These are phyloP conservation scores for Micromys minutus DNA, from an alignment of 2,113 vertebrate genomes.

Conservation along the genomic window DNA sequence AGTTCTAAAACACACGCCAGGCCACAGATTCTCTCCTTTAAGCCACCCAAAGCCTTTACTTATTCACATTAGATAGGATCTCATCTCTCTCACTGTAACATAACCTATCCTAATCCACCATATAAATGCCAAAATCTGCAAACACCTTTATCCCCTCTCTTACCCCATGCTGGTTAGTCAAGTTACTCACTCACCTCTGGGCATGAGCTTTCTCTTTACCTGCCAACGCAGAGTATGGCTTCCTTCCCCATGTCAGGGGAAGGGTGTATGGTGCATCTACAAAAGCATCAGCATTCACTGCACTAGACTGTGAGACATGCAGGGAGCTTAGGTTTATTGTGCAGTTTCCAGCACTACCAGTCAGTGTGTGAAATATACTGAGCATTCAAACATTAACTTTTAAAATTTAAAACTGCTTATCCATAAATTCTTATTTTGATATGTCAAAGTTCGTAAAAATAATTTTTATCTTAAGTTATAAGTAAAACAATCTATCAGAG, in stretches of 20 bases:
- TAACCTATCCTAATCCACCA: background rate
- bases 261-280: no score
- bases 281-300: background rate
- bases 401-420: background rate
- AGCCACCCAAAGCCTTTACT: background rate
- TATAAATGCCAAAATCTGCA: background rate
- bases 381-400: background rate
- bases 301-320: background rate
- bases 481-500: background rate
- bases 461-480: conserved; percentile 10
- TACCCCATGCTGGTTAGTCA: background rate
- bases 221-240: background rate
- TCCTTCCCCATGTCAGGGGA: background rate
- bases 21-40: background rate
- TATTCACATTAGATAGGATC: background rate
- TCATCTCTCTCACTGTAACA: background rate
- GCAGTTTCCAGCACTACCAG: background rate
- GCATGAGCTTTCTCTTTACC: background rate
- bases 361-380: background rate
- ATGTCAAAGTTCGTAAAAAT: conserved; percentile 36
- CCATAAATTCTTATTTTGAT: conserved; percentile 27
- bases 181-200: no score
- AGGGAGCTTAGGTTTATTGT: background rate
- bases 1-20: background rate
- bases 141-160: no score